These are phyloP conservation scores for Scortum barcoo DNA, from an alignment of 2,113 vertebrate species.

Conservation along the genomic window DNA sequence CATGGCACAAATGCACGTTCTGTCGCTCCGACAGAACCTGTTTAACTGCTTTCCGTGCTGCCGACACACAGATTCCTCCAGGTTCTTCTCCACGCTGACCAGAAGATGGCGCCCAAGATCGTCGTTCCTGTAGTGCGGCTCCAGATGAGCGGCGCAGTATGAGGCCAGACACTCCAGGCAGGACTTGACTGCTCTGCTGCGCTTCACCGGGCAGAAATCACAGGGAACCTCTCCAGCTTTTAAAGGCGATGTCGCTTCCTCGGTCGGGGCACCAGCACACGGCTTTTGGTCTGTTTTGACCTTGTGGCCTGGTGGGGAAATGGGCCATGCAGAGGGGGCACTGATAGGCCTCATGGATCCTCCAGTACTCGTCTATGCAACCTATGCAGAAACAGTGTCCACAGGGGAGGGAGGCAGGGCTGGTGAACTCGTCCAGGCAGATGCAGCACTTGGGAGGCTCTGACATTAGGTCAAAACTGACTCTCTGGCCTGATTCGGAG, in stretches of 20 bases:
- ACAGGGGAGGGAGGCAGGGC: constrained; percentile 75
- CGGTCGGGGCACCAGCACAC: background rate
- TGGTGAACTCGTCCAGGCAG: constrained; percentile 78
- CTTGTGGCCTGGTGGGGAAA: constrained; percentile 52
- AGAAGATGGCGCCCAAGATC: constrained; percentile 89
- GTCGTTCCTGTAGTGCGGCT: constrained; percentile 70
- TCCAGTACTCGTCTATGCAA: constrained; percentile 82
- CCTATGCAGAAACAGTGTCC: constrained; percentile 82
- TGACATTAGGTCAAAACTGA: constrained; percentile 29
- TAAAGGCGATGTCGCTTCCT: background rate
- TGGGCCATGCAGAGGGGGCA: constrained; percentile 81
- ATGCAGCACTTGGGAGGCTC: constrained; percentile 74
- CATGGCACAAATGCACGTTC: constrained; percentile 75
- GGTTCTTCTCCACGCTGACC: constrained; percentile 85
- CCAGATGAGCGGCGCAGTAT: constrained; percentile 82
- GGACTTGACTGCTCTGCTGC: constrained; percentile 73
- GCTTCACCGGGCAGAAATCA: constrained; percentile 76
- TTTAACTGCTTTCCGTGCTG: constrained; percentile 77
- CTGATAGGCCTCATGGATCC: constrained; percentile 60
- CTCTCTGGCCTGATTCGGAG: background rate
- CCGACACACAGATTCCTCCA: constrained; percentile 66
- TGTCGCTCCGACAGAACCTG: constrained; percentile 76
- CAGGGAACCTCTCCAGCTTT: constrained; percentile 80
- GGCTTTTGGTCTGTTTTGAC: constrained; percentile 23
- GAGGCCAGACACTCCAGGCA: constrained; percentile 84